Conservation (phyloP, 2,888 invertebrate genomes). For the Chrysolina americana region DNA sequence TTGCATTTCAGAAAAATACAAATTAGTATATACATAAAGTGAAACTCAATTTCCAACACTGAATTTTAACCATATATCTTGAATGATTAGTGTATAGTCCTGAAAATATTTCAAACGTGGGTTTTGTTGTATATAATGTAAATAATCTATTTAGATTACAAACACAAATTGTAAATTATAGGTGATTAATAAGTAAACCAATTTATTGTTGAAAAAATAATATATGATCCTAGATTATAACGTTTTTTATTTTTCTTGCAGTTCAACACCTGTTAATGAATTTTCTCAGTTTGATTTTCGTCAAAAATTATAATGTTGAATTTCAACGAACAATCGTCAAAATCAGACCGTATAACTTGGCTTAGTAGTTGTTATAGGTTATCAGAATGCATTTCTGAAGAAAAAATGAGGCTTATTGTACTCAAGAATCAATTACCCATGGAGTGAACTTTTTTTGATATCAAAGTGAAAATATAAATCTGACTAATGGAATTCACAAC, state of each 20-base stretch:
- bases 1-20: conserved; percentile 31
- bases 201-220: conserved; percentile 66
- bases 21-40: conserved; percentile 40
- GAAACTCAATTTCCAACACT: conserved; percentile 15
- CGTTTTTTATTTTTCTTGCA: conserved; percentile 1
- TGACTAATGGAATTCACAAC: too few relatives aligned
- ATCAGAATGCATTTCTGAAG: too few relatives aligned
- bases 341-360: too few relatives aligned
- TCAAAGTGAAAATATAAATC: too few relatives aligned
- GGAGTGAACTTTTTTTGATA: too few relatives aligned
- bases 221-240: conserved; percentile 63
- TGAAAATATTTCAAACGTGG: conserved; percentile 63
- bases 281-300: too few relatives aligned
- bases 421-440: too few relatives aligned
- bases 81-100: conserved; percentile 22
- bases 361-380: too few relatives aligned
- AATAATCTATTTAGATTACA: conserved; percentile 60
- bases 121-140: conserved; percentile 66
- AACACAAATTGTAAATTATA: conserved; percentile 67
- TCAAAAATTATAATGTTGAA: too few relatives aligned
- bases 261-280: neutral
- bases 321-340: too few relatives aligned
- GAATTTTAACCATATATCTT: conserved; percentile 15
- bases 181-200: conserved; percentile 62
- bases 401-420: too few relatives aligned